Conservation (phyloP, 2,797 vertebrate species). For the Pelodytes ibericus region DNA sequence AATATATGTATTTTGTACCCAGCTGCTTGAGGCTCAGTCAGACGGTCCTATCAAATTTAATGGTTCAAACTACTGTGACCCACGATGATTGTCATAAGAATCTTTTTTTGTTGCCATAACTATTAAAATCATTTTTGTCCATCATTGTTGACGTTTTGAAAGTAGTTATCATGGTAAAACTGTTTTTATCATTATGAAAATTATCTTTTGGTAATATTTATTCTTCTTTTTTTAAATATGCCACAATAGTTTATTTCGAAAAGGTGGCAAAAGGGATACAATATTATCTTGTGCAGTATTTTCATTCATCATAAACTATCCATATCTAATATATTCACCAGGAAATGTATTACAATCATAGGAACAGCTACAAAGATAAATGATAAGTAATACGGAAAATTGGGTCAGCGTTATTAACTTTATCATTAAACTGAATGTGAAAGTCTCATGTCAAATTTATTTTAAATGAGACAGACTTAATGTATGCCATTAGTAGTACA, state of each 20-base stretch:
- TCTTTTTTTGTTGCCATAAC: too few species aligned
- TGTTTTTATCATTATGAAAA: too few species aligned
- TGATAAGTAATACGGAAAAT: slow-evolving; percentile 4
- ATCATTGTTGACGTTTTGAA: too few species aligned
- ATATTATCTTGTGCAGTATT: neutral
- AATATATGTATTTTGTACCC: too few species aligned
- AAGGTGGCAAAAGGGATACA: neutral
- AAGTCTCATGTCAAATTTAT: neutral
- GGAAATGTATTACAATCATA: neutral
- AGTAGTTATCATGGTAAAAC: too few species aligned
- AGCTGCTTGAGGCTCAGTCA: too few species aligned
- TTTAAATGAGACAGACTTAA: neutral
- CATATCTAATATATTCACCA: neutral
- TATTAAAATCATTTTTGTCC: too few species aligned
- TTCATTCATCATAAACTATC: neutral
- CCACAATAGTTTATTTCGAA: neutral
- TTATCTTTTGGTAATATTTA: neutral
- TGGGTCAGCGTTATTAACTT: neutral
- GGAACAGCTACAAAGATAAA: slow-evolving; percentile 4
- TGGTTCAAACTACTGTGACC: too few species aligned
- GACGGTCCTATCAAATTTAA: too few species aligned
- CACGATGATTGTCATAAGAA: too few species aligned
- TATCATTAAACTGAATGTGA: slow-evolving; percentile 5
- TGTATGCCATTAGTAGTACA: neutral
- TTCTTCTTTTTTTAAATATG: neutral